Percentiles rank a stretch among this genome's conserved stretches.
These are phyloP conservation scores for Oligia fasciuncula DNA, from an alignment of 2,888 invertebrate species.

Conservation along the genomic window DNA sequence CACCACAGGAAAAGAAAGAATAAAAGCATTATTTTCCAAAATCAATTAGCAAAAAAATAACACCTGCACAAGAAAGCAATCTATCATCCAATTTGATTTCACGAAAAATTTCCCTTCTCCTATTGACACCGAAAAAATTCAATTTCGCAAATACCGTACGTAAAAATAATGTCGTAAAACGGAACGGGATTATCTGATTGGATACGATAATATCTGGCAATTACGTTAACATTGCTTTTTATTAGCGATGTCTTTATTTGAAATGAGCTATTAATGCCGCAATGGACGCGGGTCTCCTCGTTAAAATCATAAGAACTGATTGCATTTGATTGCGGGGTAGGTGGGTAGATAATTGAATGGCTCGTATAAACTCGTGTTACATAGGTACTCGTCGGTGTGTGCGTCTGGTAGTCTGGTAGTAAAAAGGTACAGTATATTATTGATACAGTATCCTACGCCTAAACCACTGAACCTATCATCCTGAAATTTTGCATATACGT, in stretches of 20 bases:
- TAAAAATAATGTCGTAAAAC: conserved; percentile 67
- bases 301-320: conserved; percentile 65
- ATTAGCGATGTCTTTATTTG: conserved; percentile 65
- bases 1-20: neutral
- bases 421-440: no score
- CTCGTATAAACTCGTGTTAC: conserved; percentile 24
- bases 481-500: no score
- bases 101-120: conserved; percentile 14
- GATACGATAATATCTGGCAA: conserved; percentile 62
- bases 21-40: neutral
- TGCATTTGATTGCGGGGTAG: conserved; percentile 54
- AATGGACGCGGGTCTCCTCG: conserved; percentile 53
- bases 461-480: no score
- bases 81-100: conserved; percentile 31
- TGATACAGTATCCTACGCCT: no score
- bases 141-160: conserved; percentile 58
- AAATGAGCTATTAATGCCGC: conserved; percentile 59
- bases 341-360: conserved; percentile 46
- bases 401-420: no score
- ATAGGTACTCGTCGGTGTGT: conserved; percentile 10
- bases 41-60: conserved; percentile 33
- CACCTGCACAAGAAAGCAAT: conserved; percentile 37
- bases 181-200: conserved; percentile 66
- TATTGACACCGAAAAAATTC: conserved; percentile 49
- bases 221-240: conserved; percentile 66